Evolutionary conservation across 2,113 vertebrate species (phyloP), one percentile per base, ranked within the genome.

Genomic region (Aleadryas rufinucha): DNA sequence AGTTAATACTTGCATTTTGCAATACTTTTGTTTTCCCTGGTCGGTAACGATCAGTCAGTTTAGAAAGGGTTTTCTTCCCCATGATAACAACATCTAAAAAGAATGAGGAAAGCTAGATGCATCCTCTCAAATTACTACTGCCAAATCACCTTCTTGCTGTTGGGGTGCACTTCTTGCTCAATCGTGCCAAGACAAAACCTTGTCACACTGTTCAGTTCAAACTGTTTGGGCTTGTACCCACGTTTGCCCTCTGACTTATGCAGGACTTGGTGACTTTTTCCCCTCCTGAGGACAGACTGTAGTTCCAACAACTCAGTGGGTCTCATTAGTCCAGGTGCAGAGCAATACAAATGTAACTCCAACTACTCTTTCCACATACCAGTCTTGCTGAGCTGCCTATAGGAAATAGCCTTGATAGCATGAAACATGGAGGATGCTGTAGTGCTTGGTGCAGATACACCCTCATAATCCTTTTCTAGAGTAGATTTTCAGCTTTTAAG

Each of bases 101-200:
- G 52, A 56, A 81, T 11, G 28, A 90, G 37, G 64, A 78, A 86
- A 68, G 26, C 44, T 37, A 60, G 49, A 28, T 57, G 52, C 23
- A 68, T 35, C 54, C 66, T 56, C 72, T 45, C 20, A 16, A 71
- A 86, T 56, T 59, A 82, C 42, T 42, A 88, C 63, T 52, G 19
- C 31, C 44, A 84, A 54, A 92, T 54, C 33, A 35, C 56, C 24
- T 61, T 41, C 74, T 50, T 4, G 2, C 13, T 1, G 1, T 17
- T 33, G 45, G 47, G 27, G 42, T 70, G 31, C 41, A 20, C 7
- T 21, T 76, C 30, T 63, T 57, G 24, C 57, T 89, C 54, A 47
- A 1, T 17, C 0, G 0, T 11, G 45, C 0, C 20, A 84, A 14
- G 16, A 65, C 18, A 68, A 71, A 90, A 68, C 16, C 0, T 0